Base-by-base conservation (phyloP, 2,888 invertebrate genomes). In the Yponomeuta cagnagella region DNA sequence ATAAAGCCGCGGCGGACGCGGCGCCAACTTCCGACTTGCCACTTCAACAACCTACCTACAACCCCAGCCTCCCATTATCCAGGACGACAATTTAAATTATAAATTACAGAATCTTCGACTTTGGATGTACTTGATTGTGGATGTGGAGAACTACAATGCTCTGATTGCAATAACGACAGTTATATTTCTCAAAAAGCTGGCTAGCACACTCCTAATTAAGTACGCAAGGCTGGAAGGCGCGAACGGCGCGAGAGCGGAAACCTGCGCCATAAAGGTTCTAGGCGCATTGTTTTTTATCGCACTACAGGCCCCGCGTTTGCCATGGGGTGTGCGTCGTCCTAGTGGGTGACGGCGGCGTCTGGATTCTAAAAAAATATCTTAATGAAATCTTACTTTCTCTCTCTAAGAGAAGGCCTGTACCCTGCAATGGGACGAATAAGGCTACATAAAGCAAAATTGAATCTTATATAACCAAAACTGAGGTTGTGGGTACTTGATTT, bases 211-310 rank as follows among this genome's bases (percentile, higher is more conserved):
- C 67, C 67, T 67, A 73, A 73, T 72, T 71, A 70, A 43, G 43
- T 43, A 6, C 66, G 70, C 69, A 64, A 70, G 69, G 69, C 48
- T 68, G 73, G 67, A 33, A 33, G 63, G 70, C 72, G 74, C 73
- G 72, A 74, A 74, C 73, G 73, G 74, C 72, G 74, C 75, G 52
- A 68, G 70, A 37, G 43, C 78, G 78, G 77, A 77, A 80, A 75
- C 77, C 78, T 77, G 75, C 74, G 79, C 79, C 76, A 76, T 80
- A 78, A 80, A 79, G 79, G 79, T 77, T 79, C 73, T 76, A 75
- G 77, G 76, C 72, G 77, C 77, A 77, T 79, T 80, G 79, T 79
- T 79, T 79, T 79, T 78, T 68, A 68, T 68, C 68, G 68, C 68
- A 30, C 68, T 48, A 10, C 43, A 37, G 68, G 43, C 43, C 9